Conservation (phyloP, 2,797 vertebrate species). For the Sparus aurata region DNA sequence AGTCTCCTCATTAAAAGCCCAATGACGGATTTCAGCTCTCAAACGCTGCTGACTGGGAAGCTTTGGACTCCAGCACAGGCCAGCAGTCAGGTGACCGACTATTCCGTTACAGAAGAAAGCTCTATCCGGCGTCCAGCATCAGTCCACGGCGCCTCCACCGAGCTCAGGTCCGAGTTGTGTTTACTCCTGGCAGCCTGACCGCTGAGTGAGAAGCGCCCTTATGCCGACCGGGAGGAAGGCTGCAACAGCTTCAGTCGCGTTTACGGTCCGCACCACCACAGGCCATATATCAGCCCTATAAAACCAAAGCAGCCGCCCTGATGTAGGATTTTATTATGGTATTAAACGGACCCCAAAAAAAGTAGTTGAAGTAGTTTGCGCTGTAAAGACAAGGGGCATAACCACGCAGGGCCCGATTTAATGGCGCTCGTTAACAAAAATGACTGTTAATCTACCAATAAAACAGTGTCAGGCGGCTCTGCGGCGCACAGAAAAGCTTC, state of each 20-base stretch:
- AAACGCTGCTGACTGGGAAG: not conserved
- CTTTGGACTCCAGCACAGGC: not conserved
- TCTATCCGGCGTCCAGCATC: not conserved
- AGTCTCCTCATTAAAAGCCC: conserved; percentile 36
- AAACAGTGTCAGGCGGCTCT: conserved; percentile 66
- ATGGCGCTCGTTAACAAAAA: conserved; percentile 89
- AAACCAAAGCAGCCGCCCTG: conserved; percentile 87
- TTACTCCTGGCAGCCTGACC: conserved; percentile 52
- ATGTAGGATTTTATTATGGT: conserved; percentile 90
- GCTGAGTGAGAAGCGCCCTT: conserved; percentile 61
- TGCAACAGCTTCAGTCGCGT: conserved; percentile 63
- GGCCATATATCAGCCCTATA: conserved; percentile 91
- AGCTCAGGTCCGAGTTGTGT: conserved; percentile 38
- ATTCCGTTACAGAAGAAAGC: not conserved
- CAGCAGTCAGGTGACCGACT: not conserved
- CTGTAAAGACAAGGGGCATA: conserved; percentile 85
- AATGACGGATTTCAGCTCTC: conserved; percentile 11
- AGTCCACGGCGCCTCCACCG: not conserved
- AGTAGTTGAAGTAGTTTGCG: conserved; percentile 84
- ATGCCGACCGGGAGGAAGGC: conserved; percentile 55
- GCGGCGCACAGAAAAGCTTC: conserved; percentile 26
- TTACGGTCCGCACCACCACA: conserved; percentile 82
- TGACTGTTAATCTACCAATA: conserved; percentile 86
- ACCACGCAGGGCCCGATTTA: conserved; percentile 81
- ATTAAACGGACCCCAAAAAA: conserved; percentile 83